These are phyloP conservation scores for Gymnothorax javanicus DNA, from an alignment of 2,797 vertebrate species.

Conservation along the genomic window DNA sequence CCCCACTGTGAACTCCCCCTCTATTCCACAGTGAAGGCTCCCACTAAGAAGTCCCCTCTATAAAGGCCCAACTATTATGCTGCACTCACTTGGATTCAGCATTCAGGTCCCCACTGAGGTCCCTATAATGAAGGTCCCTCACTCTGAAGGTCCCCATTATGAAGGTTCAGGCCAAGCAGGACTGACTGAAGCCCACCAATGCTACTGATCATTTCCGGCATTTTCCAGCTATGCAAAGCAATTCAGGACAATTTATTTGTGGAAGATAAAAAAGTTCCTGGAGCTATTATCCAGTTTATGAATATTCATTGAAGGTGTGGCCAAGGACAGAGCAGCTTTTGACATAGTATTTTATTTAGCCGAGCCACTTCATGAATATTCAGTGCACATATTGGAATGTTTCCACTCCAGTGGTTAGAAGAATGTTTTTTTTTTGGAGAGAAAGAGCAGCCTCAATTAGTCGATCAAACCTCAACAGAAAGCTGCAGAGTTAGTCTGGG, in stretches of 20 bases:
- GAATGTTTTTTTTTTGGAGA: not conserved
- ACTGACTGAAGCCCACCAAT: no score
- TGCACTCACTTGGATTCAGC: no score
- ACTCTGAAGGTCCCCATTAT: no score
- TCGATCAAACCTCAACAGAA: not conserved
- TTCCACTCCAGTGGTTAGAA: not conserved
- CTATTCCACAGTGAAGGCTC: no score
- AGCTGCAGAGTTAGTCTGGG: not conserved
- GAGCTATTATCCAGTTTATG: not conserved
- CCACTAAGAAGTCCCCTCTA: no score
- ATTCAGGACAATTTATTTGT: not conserved
- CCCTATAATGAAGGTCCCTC: no score
- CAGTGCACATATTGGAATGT: not conserved
- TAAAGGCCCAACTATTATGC: no score
- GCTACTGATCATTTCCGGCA: no score
- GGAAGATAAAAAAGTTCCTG: not conserved
- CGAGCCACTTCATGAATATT: not conserved
- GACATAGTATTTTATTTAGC: not conserved
- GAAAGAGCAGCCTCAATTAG: not conserved
- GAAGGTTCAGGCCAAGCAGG: no score
- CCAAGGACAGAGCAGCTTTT: not conserved
- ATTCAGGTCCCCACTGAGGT: no score
- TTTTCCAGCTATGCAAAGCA: not conserved
- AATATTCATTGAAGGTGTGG: not conserved
- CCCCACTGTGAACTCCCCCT: no score